These are phyloP conservation scores for Eudyptes chrysolophus DNA, from an alignment of 2,113 vertebrate species.

Conservation along the genomic window DNA sequence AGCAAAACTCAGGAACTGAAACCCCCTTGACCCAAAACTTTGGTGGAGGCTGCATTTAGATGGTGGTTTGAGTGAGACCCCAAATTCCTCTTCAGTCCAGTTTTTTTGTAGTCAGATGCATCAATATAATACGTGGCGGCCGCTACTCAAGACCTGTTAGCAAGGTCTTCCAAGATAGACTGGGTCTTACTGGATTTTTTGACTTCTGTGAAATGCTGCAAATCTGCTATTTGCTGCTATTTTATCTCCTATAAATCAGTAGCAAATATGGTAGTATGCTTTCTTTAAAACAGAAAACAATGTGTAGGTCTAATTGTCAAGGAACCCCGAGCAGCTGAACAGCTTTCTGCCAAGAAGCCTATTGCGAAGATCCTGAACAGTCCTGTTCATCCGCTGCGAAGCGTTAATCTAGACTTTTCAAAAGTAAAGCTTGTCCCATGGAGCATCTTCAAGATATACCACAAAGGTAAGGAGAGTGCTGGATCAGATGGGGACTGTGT, in stretches of 20 bases:
- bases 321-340: background rate
- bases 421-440: background rate
- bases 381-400: accelerated
- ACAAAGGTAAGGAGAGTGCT: background rate
- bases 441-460: background rate
- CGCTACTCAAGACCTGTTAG: background rate
- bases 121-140: background rate
- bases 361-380: background rate
- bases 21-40: background rate
- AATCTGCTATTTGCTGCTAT: background rate
- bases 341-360: background rate
- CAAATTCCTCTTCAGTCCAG: background rate
- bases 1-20: background rate
- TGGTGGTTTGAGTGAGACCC: background rate
- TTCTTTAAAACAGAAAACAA: background rate
- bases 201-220: background rate
- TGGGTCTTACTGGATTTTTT: background rate
- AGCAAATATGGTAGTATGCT: background rate
- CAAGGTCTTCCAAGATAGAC: background rate
- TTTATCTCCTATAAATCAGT: background rate
- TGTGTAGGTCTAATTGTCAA: background rate
- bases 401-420: background rate
- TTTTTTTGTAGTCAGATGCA: background rate
- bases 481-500: background rate
- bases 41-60: background rate